A percentile compares a stretch with the other conserved stretches of the same genome.
Conservation (phyloP, 2,113 vertebrate genomes). For the Thinocorus orbignyianus region DNA sequence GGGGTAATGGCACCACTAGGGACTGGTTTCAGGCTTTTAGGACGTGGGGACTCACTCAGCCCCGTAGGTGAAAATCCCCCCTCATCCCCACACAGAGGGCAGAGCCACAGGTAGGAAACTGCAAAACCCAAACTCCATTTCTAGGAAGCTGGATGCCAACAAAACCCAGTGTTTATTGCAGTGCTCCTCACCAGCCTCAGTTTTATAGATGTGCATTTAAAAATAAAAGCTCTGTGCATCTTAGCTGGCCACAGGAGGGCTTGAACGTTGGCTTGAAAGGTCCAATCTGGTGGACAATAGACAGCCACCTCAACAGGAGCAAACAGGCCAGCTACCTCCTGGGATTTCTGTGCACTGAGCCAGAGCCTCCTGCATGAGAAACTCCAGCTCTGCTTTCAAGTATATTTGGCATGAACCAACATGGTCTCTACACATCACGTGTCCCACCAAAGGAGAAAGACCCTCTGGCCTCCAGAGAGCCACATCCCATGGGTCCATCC, state of each 20-base stretch:
- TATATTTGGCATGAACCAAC: not conserved
- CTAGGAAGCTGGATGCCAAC: not conserved
- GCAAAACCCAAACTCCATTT: not conserved
- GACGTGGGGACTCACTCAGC: not conserved
- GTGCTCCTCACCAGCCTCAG: not conserved
- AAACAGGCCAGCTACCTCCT: not conserved
- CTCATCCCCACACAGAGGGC: accelerated
- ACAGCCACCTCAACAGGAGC: not conserved
- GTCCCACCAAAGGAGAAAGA: not conserved
- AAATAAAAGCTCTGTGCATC: not conserved
- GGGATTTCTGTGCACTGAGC: not conserved
- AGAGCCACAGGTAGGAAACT: not conserved
- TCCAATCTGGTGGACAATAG: accelerated
- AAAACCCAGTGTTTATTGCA: slow-evolving; percentile 32
- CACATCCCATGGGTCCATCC: accelerated
- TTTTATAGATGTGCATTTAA: not conserved
- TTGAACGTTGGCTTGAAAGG: accelerated
- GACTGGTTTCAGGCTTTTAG: not conserved
- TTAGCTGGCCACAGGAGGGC: not conserved
- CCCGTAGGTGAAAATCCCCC: accelerated
- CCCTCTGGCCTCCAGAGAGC: not conserved
- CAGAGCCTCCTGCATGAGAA: not conserved
- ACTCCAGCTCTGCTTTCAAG: slow-evolving; percentile 33
- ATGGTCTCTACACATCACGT: not conserved
- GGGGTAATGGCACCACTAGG: not conserved